phyloP scores from a whole-genome alignment of 1,140 invertebrate species.

The Heterodera carotae region DNA sequence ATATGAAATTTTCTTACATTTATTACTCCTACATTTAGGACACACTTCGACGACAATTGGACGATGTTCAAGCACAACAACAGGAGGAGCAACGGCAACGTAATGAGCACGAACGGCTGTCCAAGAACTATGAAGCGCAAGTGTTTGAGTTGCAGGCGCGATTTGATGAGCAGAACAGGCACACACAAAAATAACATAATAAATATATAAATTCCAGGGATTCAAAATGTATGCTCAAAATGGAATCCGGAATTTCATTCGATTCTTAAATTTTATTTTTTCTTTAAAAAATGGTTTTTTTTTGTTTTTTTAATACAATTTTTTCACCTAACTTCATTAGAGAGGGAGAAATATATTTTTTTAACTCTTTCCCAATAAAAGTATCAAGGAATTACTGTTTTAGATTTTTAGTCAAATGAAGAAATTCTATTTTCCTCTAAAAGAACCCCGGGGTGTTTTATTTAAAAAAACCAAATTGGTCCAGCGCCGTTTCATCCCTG shows the following conservation, averaged over 20 bases:
- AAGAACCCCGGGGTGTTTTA: too few species aligned
- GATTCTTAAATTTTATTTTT: too few species aligned
- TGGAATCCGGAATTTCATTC: background rate
- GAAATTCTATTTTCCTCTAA: too few species aligned
- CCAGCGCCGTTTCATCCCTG: too few species aligned
- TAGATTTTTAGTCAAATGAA: too few species aligned
- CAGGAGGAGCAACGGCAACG: constrained; percentile 45
- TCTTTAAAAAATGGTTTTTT: too few species aligned
- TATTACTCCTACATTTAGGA: background rate
- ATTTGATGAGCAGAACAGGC: constrained; percentile 44
- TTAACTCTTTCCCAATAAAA: too few species aligned
- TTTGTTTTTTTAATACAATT: too few species aligned
- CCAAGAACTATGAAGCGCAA: constrained; percentile 47
- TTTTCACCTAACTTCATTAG: too few species aligned
- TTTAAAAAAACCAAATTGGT: too few species aligned
- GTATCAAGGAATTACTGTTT: too few species aligned
- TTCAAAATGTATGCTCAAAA: background rate
- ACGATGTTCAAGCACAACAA: constrained; percentile 51
- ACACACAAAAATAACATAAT: background rate
- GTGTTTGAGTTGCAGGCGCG: constrained; percentile 46
- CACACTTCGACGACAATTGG: constrained; percentile 48
- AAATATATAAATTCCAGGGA: background rate
- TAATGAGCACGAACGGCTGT: constrained; percentile 49
- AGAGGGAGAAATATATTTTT: too few species aligned
- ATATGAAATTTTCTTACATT: background rate